A percentile compares a stretch with the other conserved stretches of the same genome.
Conservation (phyloP, 2,797 vertebrate species). For the Acrossocheilus wenchowensis region DNA sequence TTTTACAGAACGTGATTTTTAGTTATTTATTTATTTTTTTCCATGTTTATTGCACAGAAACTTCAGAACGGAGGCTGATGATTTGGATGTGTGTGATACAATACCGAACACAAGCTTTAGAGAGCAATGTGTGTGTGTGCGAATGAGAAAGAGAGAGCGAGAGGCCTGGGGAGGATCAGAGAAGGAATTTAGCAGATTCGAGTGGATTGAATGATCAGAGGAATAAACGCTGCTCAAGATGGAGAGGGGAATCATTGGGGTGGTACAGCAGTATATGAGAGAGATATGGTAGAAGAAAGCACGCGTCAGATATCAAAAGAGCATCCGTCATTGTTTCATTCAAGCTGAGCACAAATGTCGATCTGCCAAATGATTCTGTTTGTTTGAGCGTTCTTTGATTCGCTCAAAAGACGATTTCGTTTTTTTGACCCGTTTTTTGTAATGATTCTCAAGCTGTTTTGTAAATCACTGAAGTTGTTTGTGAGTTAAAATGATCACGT, state of each 20-base stretch:
- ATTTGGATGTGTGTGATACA: conserved; percentile 63
- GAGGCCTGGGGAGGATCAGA: conserved; percentile 58
- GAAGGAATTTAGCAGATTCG: conserved; percentile 64
- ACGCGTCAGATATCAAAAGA: conserved; percentile 66
- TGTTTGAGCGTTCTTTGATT: conserved; percentile 23
- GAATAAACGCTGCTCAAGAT: conserved; percentile 45
- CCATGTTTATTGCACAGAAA: conserved; percentile 69
- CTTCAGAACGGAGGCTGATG: conserved; percentile 59
- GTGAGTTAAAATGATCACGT: conserved; percentile 4
- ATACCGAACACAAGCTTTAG: conserved; percentile 70
- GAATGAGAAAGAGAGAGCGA: background rate
- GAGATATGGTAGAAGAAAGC: conserved; percentile 44
- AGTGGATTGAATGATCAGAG: conserved; percentile 66
- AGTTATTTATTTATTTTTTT: conserved; percentile 52
- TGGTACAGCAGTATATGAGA: conserved; percentile 60
- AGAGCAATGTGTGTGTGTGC: conserved; percentile 58
- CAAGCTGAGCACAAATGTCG: conserved; percentile 30
- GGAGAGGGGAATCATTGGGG: conserved; percentile 67
- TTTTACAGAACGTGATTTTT: conserved; percentile 69
- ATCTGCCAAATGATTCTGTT: conserved; percentile 34
- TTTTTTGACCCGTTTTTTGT: background rate
- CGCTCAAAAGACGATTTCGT: background rate
- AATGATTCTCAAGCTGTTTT: conserved; percentile 11
- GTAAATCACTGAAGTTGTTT: conserved; percentile 14
- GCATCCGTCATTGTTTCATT: conserved; percentile 62